Evolutionary conservation across 2,888 invertebrate species (phyloP), one percentile per base, ranked within the genome.

Genomic region (Cyaniris semiargus): DNA sequence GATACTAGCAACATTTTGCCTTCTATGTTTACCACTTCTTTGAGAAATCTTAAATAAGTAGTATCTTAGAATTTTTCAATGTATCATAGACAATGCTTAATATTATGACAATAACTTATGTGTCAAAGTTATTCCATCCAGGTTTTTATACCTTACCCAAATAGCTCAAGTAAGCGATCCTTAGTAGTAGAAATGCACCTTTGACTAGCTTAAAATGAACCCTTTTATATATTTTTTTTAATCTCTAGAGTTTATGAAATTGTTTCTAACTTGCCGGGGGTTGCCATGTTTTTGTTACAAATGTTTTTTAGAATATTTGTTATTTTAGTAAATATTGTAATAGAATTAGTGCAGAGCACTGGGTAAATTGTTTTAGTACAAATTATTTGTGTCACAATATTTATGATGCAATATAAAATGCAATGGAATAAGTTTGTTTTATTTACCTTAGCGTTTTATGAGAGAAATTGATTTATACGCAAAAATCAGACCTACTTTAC

Each of bases 291-390:
- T 66, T 66, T 66, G 66, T 66, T 66, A 66, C 31, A 66, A 27
- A 23, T 23, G 23, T 66, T 18, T 66, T 27, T 31, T 15, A 53
- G 53, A 60, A 60, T 60, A 27, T 66, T 66, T 66, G 66, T 66
- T 66, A 27, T 27, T 27, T 66, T 27, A 66, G 27, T 66, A 31
- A 66, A 21, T 66, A 66, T 66, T 66, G 15, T 76, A 58, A 58
- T 23, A 23, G 38, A 72, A 72, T 31, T 58, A 72, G 77, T 72
- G 77, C 77, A 44, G 77, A 58, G 77, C 77, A 72, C 72, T 77
- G 72, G 72, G 58, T 72, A 72, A 38, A 71, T 34, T 72, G 44
- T 72, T 72, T 72, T 72, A 77, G 77, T 77, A 77, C 77, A 77
- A 77, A 72, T 60, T 34, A 38, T 53, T 31, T 34, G 71, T 71